Evolutionary conservation across 2,113 vertebrate species (phyloP), one percentile per base, ranked within the genome.

Genomic region (Chunga burmeisteri): DNA sequence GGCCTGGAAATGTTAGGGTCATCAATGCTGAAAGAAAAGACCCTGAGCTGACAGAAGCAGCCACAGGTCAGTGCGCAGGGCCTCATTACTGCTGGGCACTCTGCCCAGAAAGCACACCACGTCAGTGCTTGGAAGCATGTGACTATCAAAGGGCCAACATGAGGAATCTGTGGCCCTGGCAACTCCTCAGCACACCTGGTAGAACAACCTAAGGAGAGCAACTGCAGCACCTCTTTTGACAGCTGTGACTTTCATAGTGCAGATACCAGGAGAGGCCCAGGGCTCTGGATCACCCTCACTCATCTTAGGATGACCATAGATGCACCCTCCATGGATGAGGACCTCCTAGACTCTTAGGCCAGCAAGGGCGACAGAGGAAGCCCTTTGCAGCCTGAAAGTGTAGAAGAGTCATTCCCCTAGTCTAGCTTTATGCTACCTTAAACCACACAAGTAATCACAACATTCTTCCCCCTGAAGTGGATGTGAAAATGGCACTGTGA

Each of bases 51-150:
- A 36, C 25, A 36, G 63, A 21, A 59, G 26, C 44, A 67, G 62
- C 21, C 30, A 11, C 44, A 20, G 65, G 13, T 83, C 50, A 47
- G 34, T 16, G 15, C 15, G 19, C 23, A 68, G 23, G n/a, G 34
- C 29, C 12, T 47, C 18, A 15, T 20, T 42, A 68, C 19, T 40
- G 2, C 61, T n/a, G 55, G 22, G 10, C 10, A 0, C 30, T 53
- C 10, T 70, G 13, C 25, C 14, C 23, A 72, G 63, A 63, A 47
- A 79, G 4, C 44, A 55, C 52, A 47, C 3, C 42, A 14, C 0
- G 0, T 0, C 40, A 52, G 19, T 30, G n/a, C 30, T 42, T 49
- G 40, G 14, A 46, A 30, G 38, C 0, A 0, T n/a, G 16, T 66
- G 58, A 14, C 63, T 32, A 1, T 20, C 2, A 3, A 40, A 49